These are phyloP conservation scores for Nerophis ophidion DNA, from an alignment of 2,113 vertebrate species.

Conservation along the genomic window DNA sequence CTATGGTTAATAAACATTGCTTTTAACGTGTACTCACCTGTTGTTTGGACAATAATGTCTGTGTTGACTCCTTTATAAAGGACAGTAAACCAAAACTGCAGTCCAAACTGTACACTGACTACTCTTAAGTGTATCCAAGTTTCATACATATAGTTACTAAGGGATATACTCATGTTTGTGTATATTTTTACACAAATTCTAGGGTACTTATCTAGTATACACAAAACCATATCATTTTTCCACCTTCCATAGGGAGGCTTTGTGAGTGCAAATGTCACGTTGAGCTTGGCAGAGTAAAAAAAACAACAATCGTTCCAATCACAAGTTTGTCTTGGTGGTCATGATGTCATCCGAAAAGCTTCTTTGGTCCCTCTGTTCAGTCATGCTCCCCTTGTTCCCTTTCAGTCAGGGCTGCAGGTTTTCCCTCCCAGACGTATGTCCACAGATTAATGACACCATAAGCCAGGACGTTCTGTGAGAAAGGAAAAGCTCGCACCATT, in stretches of 20 bases:
- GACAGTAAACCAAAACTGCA: not conserved
- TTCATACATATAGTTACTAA: not conserved
- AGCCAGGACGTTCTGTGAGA: constrained; percentile 7
- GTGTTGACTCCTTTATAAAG: too few species aligned
- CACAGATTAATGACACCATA: constrained; percentile 7
- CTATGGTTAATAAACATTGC: too few species aligned
- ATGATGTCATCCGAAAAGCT: constrained; percentile 17
- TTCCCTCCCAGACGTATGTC: not conserved
- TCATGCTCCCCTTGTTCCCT: constrained; percentile 6
- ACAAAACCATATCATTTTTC: not conserved
- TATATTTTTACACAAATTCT: too few species aligned
- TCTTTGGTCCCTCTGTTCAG: constrained; percentile 6
- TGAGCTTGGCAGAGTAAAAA: not conserved
- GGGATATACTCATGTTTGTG: too few species aligned
- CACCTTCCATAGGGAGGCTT: constrained; percentile 3
- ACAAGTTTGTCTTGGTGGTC: not conserved
- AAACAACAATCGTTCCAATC: not conserved
- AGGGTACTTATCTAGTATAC: not conserved
- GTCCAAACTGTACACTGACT: too few species aligned
- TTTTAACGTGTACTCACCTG: too few species aligned
- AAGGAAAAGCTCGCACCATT: not conserved
- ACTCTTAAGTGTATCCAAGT: too few species aligned
- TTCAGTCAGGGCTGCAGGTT: constrained; percentile 13
- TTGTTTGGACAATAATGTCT: too few species aligned
- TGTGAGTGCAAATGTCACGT: not conserved